A percentile compares a stretch with the other conserved stretches of the same genome.
These are phyloP conservation scores for Cylindroiulus punctatus DNA, from an alignment of 2,888 invertebrate genomes.

Conservation along the genomic window DNA sequence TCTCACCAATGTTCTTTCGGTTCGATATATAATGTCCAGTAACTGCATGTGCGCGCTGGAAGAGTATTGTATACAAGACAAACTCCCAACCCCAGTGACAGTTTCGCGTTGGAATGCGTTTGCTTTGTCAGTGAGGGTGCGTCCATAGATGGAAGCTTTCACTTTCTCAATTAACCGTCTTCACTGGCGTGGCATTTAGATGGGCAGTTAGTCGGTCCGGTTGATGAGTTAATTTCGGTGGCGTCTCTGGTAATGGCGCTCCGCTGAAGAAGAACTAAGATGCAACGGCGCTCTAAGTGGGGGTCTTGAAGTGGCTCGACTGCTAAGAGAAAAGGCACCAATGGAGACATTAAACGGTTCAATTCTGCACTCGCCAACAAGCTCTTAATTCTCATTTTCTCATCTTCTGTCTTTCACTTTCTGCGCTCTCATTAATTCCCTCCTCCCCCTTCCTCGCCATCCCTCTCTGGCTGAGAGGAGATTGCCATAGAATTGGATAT, in stretches of 20 bases:
- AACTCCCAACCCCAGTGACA: not conserved
- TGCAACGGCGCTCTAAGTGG: conserved; percentile 38
- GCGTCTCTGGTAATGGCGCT: conserved; percentile 20
- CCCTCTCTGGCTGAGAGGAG: too few relatives aligned
- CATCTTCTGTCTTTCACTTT: conserved; percentile 29
- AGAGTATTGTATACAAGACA: not conserved
- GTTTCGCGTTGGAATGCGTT: not conserved
- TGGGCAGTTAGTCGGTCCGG: conserved; percentile 33
- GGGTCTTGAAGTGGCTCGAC: conserved; percentile 2
- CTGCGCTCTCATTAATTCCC: conserved; percentile 30
- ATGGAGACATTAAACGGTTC: conserved; percentile 29
- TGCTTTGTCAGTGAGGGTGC: not conserved
- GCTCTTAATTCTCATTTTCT: conserved; percentile 38
- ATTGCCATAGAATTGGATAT: not conserved
- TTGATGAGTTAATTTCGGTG: conserved; percentile 35
- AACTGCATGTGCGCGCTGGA: not conserved
- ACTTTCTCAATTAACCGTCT: conserved; percentile 33
- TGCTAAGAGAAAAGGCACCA: not conserved
- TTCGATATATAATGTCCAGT: too few relatives aligned
- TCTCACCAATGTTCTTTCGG: too few relatives aligned
- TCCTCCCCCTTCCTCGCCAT: not conserved
- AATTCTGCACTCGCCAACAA: conserved; percentile 29
- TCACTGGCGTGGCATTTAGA: conserved; percentile 29
- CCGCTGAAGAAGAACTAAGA: conserved; percentile 2
- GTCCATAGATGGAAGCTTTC: not conserved